phyloP scores from a whole-genome alignment of 1,140 invertebrate species.

The Lycorma delicatula region DNA sequence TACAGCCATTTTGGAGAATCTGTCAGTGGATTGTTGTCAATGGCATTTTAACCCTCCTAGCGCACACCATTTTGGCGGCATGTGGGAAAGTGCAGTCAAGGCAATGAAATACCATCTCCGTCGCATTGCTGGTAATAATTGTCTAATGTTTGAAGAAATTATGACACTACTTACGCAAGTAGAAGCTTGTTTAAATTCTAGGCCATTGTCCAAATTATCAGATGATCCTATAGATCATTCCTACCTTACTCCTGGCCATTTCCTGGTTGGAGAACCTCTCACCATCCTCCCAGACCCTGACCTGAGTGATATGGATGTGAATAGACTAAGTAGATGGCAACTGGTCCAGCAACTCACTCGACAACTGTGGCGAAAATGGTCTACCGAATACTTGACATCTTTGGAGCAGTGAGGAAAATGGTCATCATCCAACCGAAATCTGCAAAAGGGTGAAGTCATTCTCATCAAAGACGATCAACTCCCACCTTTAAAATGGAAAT shows the following conservation, averaged over 20 bases:
- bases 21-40: not conserved
- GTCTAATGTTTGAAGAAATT: constrained; percentile 22
- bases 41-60: constrained; percentile 32
- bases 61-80: constrained; percentile 29
- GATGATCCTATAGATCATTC: too few relatives aligned
- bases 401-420: constrained; percentile 29
- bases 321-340: constrained; percentile 26
- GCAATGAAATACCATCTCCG: constrained; percentile 27
- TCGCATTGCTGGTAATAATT: constrained; percentile 13
- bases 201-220: too few relatives aligned
- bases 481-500: too few relatives aligned
- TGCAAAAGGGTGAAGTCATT: too few relatives aligned
- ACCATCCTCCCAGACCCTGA: constrained; percentile 15
- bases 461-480: too few relatives aligned
- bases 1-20: not conserved
- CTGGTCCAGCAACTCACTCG: constrained; percentile 23
- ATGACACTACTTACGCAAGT: too few relatives aligned
- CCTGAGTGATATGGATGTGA: constrained; percentile 1
- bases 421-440: too few relatives aligned
- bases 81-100: constrained; percentile 33
- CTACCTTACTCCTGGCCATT: too few relatives aligned
- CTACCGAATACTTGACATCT: constrained; percentile 30
- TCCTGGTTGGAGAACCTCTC: constrained; percentile 21
- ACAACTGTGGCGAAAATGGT: constrained; percentile 32
- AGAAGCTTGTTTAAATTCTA: too few relatives aligned